Evolutionary conservation across 2,797 vertebrate species (phyloP).

Genomic region (Orestias chungarensis): DNA sequence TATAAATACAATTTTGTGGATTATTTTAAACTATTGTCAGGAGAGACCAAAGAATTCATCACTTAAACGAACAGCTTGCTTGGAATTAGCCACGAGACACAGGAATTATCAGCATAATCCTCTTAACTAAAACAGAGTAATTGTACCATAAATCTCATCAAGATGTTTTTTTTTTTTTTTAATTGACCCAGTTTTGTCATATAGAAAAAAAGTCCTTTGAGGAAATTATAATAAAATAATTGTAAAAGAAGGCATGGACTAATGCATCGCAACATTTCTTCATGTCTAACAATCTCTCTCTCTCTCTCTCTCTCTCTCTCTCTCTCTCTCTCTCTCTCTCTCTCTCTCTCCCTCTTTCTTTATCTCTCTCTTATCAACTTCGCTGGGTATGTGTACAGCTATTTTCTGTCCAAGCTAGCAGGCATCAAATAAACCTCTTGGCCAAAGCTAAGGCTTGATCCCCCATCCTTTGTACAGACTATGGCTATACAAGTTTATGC

Average conservation of each 20-base stretch:
- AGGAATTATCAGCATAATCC: background rate
- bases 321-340: no score
- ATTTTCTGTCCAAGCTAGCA: slow-evolving; percentile 31
- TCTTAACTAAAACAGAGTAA: background rate
- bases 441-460: no score
- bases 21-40: background rate
- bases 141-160: background rate
- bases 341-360: background rate
- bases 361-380: background rate
- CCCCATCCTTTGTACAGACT: no score
- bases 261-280: no score
- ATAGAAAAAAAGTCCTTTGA: background rate
- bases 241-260: no score
- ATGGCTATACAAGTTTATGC: slow-evolving; percentile 44
- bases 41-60: background rate
- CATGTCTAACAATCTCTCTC: no score
- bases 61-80: slow-evolving; percentile 1
- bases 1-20: background rate
- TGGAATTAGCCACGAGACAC: background rate
- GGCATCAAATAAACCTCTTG: slow-evolving; percentile 51
- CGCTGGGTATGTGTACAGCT: slow-evolving; percentile 9
- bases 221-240: background rate
- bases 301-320: no score
- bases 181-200: background rate
- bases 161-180: background rate